These are phyloP conservation scores for Rousettus madagascariensis DNA, from an alignment of 2,797 vertebrate species.

Conservation along the genomic window DNA sequence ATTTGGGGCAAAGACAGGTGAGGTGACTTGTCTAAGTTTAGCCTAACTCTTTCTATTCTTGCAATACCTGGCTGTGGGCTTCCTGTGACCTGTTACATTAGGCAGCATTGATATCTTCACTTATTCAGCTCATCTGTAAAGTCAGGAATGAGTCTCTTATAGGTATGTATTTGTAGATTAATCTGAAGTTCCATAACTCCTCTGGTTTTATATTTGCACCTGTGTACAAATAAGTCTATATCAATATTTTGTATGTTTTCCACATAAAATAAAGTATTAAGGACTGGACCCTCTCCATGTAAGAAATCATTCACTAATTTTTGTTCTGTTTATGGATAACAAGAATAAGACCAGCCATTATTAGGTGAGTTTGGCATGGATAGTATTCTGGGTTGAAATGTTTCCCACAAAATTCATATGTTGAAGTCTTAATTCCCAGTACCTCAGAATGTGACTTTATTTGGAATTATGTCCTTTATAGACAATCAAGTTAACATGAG, in stretches of 20 bases:
- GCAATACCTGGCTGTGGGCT: not conserved
- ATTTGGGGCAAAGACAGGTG: not conserved
- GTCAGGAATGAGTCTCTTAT: slow-evolving; percentile 63
- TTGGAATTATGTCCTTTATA: not conserved
- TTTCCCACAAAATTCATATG: not conserved
- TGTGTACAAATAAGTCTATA: not conserved
- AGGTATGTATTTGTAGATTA: slow-evolving; percentile 56
- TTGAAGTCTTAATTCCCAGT: not conserved
- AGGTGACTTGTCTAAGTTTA: not conserved
- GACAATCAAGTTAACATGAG: not conserved
- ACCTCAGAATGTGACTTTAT: not conserved
- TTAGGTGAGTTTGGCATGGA: not conserved
- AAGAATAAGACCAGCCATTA: not conserved
- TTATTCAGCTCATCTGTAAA: slow-evolving; percentile 64
- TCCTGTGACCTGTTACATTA: not conserved
- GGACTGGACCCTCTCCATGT: not conserved
- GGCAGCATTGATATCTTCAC: slow-evolving; percentile 27
- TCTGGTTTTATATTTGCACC: not conserved
- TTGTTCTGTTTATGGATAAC: not conserved
- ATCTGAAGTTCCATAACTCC: not conserved
- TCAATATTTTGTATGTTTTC: not conserved
- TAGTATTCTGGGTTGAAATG: not conserved
- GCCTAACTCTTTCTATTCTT: not conserved
- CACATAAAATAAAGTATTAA: not conserved
- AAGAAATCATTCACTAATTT: not conserved